phyloP scores from a whole-genome alignment of 2,888 invertebrate species.

The Agrochola circellaris region DNA sequence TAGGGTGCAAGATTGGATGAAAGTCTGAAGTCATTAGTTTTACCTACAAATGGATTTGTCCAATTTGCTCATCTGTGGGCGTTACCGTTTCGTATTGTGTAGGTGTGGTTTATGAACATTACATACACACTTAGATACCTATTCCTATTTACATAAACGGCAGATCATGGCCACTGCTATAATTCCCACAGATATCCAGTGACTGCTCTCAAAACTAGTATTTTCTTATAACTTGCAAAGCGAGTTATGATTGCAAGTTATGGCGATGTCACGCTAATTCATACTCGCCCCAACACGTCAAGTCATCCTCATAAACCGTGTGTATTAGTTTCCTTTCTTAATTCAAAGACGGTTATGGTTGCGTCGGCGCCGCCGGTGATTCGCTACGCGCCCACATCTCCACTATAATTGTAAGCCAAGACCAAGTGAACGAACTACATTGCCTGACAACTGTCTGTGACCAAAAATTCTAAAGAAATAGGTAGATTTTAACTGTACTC shows the following conservation, averaged over 20 bases:
- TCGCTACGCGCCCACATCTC: slow-evolving; percentile 77
- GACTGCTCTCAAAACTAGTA: slow-evolving; percentile 45
- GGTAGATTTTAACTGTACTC: not conserved
- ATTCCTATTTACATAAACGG: not conserved
- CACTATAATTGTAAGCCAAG: slow-evolving; percentile 72
- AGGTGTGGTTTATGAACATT: slow-evolving; percentile 32
- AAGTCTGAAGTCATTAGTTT: slow-evolving; percentile 3
- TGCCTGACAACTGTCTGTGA: slow-evolving; percentile 66
- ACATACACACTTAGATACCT: slow-evolving; percentile 1
- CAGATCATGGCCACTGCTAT: slow-evolving; percentile 11
- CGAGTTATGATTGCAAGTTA: slow-evolving; percentile 59
- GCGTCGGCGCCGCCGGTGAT: slow-evolving; percentile 80
- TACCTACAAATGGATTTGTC: slow-evolving; percentile 25
- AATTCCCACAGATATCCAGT: slow-evolving; percentile 18
- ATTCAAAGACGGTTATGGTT: slow-evolving; percentile 74
- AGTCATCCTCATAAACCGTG: slow-evolving; percentile 68
- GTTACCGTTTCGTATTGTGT: slow-evolving; percentile 33
- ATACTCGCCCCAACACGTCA: slow-evolving; percentile 40
- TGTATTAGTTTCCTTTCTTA: slow-evolving; percentile 68
- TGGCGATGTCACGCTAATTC: slow-evolving; percentile 68
- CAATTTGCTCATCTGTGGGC: slow-evolving; percentile 34
- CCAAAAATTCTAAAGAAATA: slow-evolving; percentile 47
- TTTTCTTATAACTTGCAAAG: slow-evolving; percentile 51
- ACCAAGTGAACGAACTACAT: slow-evolving; percentile 72
- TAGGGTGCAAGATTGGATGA: slow-evolving; percentile 4